A percentile compares a stretch with the other conserved stretches of the same genome.
Conservation (phyloP, 2,797 vertebrate genomes). For the Ammospiza maritima region DNA sequence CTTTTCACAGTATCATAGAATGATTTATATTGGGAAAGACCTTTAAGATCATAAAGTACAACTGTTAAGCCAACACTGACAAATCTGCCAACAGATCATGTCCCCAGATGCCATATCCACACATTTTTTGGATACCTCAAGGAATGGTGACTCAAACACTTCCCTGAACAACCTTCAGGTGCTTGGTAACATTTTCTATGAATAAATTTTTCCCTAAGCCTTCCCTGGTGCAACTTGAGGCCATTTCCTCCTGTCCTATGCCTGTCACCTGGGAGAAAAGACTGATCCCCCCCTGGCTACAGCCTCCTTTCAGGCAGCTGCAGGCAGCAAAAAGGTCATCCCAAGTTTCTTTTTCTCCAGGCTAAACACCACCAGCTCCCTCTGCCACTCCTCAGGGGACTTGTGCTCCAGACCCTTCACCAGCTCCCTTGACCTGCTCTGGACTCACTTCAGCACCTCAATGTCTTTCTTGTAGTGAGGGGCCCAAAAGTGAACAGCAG, state of each 20-base stretch:
- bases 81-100: background rate
- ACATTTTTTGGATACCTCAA: background rate
- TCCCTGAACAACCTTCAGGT: background rate
- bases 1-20: background rate
- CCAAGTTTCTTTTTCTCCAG: background rate
- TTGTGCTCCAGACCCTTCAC: background rate
- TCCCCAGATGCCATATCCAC: background rate
- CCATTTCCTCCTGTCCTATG: background rate
- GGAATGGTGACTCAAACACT: background rate
- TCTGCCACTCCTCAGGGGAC: background rate
- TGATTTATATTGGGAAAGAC: background rate
- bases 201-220: background rate
- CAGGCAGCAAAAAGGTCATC: background rate
- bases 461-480: background rate
- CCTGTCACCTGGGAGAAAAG: background rate
- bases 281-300: background rate
- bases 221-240: background rate
- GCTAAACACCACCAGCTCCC: background rate
- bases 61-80: background rate
- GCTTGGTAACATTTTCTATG: background rate
- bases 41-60: background rate
- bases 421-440: background rate
- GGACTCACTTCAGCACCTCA: background rate
- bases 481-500: background rate
- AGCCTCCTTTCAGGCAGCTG: background rate